Evolutionary conservation across 2,888 invertebrate species (phyloP).

Genomic region (Drosophila pseudotalamancana): DNA sequence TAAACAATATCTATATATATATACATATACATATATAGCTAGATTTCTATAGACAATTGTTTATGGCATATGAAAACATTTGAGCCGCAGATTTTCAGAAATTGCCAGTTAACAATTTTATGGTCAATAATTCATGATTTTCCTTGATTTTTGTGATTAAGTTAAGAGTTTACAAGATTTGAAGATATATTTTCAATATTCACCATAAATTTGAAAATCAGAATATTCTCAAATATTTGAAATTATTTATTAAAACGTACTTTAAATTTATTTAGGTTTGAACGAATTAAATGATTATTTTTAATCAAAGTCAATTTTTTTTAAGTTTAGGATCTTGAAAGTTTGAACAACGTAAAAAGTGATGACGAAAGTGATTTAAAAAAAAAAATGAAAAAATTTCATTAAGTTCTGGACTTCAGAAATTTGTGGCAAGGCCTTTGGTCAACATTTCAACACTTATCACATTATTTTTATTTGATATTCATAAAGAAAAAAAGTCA

Average conservation of each 20-base stretch:
- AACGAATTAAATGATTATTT: no score
- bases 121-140: constrained; percentile 1
- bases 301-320: no score
- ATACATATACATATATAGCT: constrained; percentile 1
- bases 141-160: not conserved
- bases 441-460: not conserved
- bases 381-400: no score
- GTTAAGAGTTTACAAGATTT: not conserved
- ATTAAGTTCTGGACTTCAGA: no score
- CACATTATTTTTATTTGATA: not conserved
- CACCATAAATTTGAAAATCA: no score
- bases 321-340: no score
- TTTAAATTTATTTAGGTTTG: no score
- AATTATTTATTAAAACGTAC: no score
- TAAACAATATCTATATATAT: constrained; percentile 11
- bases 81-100: constrained; percentile 46
- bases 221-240: no score
- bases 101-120: constrained; percentile 51
- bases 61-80: constrained; percentile 44
- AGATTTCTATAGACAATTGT: constrained; percentile 17
- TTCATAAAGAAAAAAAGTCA: not conserved
- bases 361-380: no score
- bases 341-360: no score
- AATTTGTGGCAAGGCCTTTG: not conserved
- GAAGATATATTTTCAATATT: no score